Percentiles rank a stretch among this genome's conserved stretches.
Conservation (phyloP, 2,888 invertebrate genomes). For the Hedychridium roseum region DNA sequence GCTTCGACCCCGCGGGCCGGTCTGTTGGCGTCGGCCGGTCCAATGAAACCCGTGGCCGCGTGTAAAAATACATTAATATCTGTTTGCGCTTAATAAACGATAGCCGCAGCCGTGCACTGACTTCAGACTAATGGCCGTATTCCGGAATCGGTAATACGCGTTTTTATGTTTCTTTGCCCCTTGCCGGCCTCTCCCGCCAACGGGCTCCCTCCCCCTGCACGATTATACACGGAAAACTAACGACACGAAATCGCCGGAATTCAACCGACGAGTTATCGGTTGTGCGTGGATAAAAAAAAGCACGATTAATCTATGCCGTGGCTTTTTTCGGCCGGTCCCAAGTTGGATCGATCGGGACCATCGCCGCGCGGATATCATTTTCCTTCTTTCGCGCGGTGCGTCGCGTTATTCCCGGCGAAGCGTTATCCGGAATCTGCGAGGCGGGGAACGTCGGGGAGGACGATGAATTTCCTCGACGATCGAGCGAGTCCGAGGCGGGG, state of each 20-base stretch:
- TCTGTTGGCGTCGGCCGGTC: conserved; percentile 26
- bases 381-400: conserved; percentile 1
- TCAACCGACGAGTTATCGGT: not conserved
- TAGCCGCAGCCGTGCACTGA: conserved; percentile 53
- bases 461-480: conserved; percentile 55
- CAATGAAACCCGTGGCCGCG: conserved; percentile 44
- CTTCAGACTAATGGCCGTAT: conserved; percentile 62
- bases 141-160: conserved; percentile 57
- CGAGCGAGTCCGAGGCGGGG: conserved; percentile 46
- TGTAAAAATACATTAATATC: conserved; percentile 65
- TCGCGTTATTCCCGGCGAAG: conserved; percentile 8
- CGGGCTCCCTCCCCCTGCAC: conserved; percentile 2
- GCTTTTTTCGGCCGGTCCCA: too few species aligned
- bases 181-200: conserved; percentile 10
- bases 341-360: not conserved
- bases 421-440: conserved; percentile 27
- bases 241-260: conserved; percentile 12
- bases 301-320: too few species aligned
- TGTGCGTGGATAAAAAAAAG: not conserved
- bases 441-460: conserved; percentile 36
- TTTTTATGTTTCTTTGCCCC: conserved; percentile 47
- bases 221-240: too few species aligned
- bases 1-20: conserved; percentile 55
- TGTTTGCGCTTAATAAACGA: conserved; percentile 64
- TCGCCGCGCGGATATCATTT: too few species aligned